Conservation (phyloP, 37 sponge, comb jelly and placozoan genomes). For the Spongilla lacustris region DNA sequence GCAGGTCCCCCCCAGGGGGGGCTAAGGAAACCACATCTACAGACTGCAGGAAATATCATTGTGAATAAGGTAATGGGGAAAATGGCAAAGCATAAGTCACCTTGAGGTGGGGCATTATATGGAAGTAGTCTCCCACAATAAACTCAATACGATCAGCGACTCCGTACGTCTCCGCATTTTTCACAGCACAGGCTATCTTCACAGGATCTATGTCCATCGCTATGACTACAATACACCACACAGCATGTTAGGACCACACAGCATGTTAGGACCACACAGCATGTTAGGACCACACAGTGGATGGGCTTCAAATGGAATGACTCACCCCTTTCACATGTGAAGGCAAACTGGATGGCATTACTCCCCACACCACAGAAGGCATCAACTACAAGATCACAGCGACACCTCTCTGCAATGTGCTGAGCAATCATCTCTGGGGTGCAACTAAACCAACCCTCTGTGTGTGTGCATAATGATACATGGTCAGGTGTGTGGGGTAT, state of each 20-base stretch:
- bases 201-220: constrained; percentile 99
- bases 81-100: too few relatives aligned
- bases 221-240: constrained; percentile 86
- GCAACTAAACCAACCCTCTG: constrained; percentile 97
- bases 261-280: too few relatives aligned
- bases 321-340: constrained; percentile 55
- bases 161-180: constrained; percentile 95
- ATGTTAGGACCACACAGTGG: background rate
- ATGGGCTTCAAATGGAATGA: background rate
- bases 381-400: constrained; percentile 95
- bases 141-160: constrained; percentile 97
- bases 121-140: constrained; percentile 93
- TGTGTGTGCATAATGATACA: background rate
- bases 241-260: background rate
- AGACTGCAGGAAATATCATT: constrained; percentile 61
- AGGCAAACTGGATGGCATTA: constrained; percentile 97
- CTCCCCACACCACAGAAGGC: constrained; percentile 99
- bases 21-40: constrained; percentile 96
- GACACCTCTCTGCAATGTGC: constrained; percentile 91
- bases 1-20: constrained; percentile 99
- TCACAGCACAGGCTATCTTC: constrained; percentile 92
- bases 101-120: constrained; percentile 78
- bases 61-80: too few relatives aligned
- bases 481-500: too few relatives aligned
- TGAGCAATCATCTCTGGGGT: constrained; percentile 97